Conservation (phyloP, 2,888 invertebrate species). For the Thysanoteuthis rhombus region DNA sequence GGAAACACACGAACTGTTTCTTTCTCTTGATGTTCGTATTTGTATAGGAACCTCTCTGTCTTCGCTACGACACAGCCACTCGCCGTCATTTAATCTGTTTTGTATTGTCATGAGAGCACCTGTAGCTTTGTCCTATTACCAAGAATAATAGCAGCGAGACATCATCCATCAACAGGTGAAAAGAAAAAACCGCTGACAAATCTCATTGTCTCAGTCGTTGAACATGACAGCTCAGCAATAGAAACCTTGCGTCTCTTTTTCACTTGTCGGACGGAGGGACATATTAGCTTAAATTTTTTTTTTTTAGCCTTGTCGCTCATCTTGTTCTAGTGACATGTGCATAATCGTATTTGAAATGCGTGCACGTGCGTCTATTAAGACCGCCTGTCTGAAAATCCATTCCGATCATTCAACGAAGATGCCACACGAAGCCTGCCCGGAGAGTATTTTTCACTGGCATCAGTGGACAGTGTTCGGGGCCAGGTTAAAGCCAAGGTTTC, state of each 20-base stretch:
- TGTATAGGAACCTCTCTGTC: background rate
- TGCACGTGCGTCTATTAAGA: background rate
- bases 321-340: background rate
- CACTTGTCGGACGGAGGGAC: background rate
- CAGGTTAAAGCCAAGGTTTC: no score
- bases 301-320: background rate
- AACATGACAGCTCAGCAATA: background rate
- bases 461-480: no score
- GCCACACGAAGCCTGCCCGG: no score
- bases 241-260: background rate
- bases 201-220: background rate
- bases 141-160: background rate
- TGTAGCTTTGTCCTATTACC: background rate
- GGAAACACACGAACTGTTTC: background rate
- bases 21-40: background rate
- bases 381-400: background rate
- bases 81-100: background rate
- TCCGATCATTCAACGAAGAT: background rate
- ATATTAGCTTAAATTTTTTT: background rate
- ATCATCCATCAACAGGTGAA: background rate
- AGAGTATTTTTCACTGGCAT: no score
- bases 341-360: background rate
- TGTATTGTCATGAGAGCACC: conserved; percentile 12
- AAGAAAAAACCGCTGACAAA: background rate
- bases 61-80: background rate